phyloP scores from a whole-genome alignment of 1,140 invertebrate genomes.

The Drosophila pectinifera region DNA sequence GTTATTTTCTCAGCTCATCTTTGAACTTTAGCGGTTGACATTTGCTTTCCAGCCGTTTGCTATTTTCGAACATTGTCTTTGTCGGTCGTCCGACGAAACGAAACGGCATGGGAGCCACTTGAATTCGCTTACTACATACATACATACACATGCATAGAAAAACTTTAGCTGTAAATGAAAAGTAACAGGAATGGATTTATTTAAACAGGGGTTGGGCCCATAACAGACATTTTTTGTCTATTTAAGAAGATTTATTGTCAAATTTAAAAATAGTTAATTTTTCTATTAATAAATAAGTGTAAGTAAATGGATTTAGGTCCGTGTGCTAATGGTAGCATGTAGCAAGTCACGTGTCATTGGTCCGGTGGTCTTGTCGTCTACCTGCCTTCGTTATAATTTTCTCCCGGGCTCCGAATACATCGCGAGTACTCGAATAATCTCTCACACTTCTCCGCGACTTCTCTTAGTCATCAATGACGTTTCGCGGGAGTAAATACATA shows the following conservation, averaged over 20 bases:
- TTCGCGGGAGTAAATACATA: constrained; percentile 41
- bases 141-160: constrained; percentile 2
- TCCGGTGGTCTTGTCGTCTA: constrained; percentile 16
- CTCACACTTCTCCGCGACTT: constrained; percentile 11
- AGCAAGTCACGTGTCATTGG: constrained; percentile 3
- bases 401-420: constrained; percentile 41
- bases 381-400: constrained; percentile 25
- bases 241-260: too few relatives aligned
- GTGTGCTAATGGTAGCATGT: too few relatives aligned
- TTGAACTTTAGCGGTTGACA: constrained; percentile 64
- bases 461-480: constrained; percentile 73
- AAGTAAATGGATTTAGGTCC: not conserved
- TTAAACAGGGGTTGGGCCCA: not conserved
- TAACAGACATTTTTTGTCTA: too few relatives aligned
- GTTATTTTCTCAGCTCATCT: constrained; percentile 16
- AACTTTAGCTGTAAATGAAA: constrained; percentile 43
- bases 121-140: not conserved
- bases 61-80: constrained; percentile 20
- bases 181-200: constrained; percentile 3
- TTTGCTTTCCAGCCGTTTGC: constrained; percentile 34
- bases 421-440: constrained; percentile 32
- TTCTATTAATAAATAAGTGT: not conserved
- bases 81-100: not conserved
- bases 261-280: too few relatives aligned
- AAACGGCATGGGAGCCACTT: constrained; percentile 32